A percentile compares a stretch with the other conserved stretches of the same genome.
phyloP scores from a whole-genome alignment of 2,888 invertebrate species.

The Patella depressa region DNA sequence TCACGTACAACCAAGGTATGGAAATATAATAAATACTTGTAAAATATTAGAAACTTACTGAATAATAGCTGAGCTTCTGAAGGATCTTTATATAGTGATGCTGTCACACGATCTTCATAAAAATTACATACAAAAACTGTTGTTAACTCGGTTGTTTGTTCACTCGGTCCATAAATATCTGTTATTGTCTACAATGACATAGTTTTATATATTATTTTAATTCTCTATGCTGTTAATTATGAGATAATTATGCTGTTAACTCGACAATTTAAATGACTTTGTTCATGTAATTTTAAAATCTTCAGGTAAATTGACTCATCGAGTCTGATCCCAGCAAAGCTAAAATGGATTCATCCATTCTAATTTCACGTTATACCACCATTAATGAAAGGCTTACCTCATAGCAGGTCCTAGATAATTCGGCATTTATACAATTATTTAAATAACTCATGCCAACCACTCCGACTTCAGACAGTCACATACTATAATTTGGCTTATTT shows the following conservation, averaged over 20 bases:
- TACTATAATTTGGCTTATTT: no score
- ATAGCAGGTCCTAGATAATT: no score
- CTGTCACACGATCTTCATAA: constrained; percentile 50
- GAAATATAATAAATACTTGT: no score
- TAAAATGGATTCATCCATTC: no score
- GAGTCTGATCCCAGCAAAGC: no score
- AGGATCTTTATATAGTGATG: constrained; percentile 43
- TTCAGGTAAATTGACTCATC: no score
- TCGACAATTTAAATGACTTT: neutral
- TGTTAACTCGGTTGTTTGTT: constrained; percentile 38
- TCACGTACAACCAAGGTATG: no score
- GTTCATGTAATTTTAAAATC: neutral
- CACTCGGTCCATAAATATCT: constrained; percentile 50
- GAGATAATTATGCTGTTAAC: neutral
- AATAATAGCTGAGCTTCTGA: constrained; percentile 40
- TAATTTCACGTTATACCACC: no score
- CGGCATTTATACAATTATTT: no score
- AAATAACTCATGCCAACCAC: no score
- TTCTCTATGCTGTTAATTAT: neutral
- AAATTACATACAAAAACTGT: constrained; percentile 45
- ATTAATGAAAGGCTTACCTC: no score
- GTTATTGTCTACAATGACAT: constrained; percentile 41
- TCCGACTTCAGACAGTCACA: no score
- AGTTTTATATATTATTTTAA: neutral
- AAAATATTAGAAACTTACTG: constrained; percentile 34